These are phyloP conservation scores for Hemiprocne comata DNA, from an alignment of 2,113 vertebrate species.

Conservation along the genomic window DNA sequence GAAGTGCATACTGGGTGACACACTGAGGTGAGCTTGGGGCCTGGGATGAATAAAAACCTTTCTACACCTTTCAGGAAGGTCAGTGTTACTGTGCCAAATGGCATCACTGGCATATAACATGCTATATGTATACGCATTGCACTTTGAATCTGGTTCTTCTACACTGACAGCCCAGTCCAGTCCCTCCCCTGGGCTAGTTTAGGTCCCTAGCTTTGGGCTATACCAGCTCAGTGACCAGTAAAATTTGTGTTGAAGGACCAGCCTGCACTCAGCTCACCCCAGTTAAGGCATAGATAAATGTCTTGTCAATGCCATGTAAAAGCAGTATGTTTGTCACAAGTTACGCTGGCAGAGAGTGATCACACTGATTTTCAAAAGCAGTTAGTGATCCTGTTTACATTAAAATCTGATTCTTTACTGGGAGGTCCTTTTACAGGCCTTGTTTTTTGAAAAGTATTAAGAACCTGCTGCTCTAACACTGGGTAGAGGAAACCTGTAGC, in stretches of 20 bases:
- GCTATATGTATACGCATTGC: neutral
- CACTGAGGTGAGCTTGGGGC: neutral
- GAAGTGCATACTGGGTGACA: neutral
- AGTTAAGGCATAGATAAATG: neutral
- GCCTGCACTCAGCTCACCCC: neutral
- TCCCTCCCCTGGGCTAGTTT: neutral
- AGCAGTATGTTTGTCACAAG: neutral
- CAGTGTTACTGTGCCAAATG: neutral
- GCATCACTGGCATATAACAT: neutral
- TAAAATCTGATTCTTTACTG: neutral
- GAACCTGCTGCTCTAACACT: neutral
- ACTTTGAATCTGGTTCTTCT: neutral
- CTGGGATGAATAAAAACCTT: neutral
- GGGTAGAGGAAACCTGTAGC: neutral
- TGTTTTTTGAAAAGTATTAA: neutral
- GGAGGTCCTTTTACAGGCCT: neutral
- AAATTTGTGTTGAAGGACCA: neutral
- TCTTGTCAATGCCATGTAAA: neutral
- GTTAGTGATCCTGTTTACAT: neutral
- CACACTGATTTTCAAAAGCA: neutral
- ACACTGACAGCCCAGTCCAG: neutral
- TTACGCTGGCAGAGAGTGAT: neutral
- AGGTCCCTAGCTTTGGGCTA: neutral
- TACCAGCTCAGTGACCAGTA: neutral
- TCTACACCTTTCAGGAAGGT: neutral